phyloP scores from a whole-genome alignment of 2,113 vertebrate genomes.

The Spea bombifrons region DNA sequence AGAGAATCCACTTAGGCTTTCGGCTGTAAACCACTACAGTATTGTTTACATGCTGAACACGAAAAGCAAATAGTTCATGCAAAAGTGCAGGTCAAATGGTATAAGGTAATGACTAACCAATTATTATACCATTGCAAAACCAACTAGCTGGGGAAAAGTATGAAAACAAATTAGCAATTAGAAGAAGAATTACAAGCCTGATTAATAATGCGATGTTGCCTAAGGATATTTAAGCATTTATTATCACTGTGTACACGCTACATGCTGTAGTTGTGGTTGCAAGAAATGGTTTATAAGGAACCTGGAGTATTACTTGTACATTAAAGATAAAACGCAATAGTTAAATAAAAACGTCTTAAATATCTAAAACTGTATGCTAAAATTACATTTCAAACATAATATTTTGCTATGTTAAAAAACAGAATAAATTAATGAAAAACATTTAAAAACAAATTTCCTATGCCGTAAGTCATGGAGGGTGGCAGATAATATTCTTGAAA shows the following conservation, averaged over 20 bases:
- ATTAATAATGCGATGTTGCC: conserved; percentile 1
- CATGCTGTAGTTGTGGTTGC: background rate
- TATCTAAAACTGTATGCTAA: too few species aligned
- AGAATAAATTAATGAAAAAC: too few species aligned
- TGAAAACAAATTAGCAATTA: background rate
- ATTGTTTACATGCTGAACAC: conserved; percentile 31
- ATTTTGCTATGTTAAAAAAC: too few species aligned
- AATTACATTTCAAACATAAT: too few species aligned
- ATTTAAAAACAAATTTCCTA: too few species aligned
- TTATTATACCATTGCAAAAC: conserved; percentile 38
- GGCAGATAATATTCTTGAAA: too few species aligned
- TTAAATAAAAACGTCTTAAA: too few species aligned
- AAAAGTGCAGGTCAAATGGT: conserved; percentile 48
- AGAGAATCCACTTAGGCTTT: background rate
- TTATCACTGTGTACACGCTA: background rate
- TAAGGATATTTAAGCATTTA: conserved; percentile 8
- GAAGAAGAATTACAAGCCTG: conserved; percentile 9
- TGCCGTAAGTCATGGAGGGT: too few species aligned
- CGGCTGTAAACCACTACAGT: conserved; percentile 10
- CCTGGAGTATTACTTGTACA: too few species aligned
- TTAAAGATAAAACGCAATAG: too few species aligned
- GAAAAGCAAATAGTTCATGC: conserved; percentile 49
- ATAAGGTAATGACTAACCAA: conserved; percentile 54
- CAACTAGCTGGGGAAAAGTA: conserved; percentile 7
- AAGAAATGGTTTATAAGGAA: too few species aligned